Base-by-base conservation (phyloP, 2,797 vertebrate species). In the Apodemus agrarius region DNA sequence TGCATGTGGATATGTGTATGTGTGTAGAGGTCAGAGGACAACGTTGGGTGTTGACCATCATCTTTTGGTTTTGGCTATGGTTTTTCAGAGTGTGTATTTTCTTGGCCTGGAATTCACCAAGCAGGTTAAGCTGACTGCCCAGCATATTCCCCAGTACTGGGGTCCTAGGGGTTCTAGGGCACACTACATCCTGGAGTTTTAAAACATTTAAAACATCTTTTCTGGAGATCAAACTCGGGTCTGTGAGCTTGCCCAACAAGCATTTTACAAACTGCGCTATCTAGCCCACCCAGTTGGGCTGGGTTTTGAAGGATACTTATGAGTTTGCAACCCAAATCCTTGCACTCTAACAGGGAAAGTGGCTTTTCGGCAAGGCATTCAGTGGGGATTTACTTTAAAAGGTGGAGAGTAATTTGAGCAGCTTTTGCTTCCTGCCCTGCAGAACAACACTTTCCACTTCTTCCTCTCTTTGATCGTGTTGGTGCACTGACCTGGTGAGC, bases 261-360 rank as follows among this genome's bases (percentile, higher is more conserved):
- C n/a, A 61, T 26, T 83, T 63, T 43, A 63, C 13, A 3, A 29
- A 63, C 82, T 31, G 16, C 46, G 26, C 16, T 40, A 65, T 46
- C n/a, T 65, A 26, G 6, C 43, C 22, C 19, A 37, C 26, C 16
- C 31, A 9, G 37, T 21, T 61, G 24, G 40, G 17, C 24, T 90
- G 61, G 61, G 12, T 93, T 95, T 84, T 69, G 52, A 88, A 86
- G 79, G 43, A 52, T 91, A 61, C 31, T 3, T 78, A 91, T 93
- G 75, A 92, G 19, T 65, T 49, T 49, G 43, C 22, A 92, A 84
- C 46, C 24, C 31, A 61, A 83, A 93, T 92, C 37, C 54, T 26
- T 69, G 9, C 78, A 52, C 31, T 37, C 43, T 49, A 74, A 19
- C 2, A 91, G 10, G 74, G 34, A 89, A 93, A 37, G 40, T n/a